These are phyloP conservation scores for Semicossyphus pulcher DNA, from an alignment of 2,113 vertebrate species.

Conservation along the genomic window DNA sequence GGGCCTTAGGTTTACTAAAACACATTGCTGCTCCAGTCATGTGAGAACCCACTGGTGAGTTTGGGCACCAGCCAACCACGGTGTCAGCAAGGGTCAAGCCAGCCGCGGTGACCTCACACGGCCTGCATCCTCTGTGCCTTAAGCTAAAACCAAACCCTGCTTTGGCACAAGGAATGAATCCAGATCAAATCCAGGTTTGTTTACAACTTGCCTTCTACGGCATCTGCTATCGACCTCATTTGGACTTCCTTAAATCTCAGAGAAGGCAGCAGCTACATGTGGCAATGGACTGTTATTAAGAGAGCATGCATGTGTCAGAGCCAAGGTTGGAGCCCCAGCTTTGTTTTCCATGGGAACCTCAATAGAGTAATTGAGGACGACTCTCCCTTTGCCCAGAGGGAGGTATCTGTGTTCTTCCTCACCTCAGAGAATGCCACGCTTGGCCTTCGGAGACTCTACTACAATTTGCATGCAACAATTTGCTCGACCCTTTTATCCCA, in stretches of 20 bases:
- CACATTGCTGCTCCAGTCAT: conserved; percentile 31
- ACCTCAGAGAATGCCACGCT: conserved; percentile 45
- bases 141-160: background rate
- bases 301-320: conserved; percentile 8
- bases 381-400: conserved; percentile 36
- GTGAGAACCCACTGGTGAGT: conserved; percentile 42
- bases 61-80: conserved; percentile 18
- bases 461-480: conserved; percentile 54
- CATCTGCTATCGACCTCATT: background rate
- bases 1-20: conserved; percentile 31
- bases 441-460: conserved; percentile 49
- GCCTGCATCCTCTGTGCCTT: conserved; percentile 7
- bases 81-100: conserved; percentile 44
- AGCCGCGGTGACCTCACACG: conserved; percentile 30
- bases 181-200: conserved; percentile 31
- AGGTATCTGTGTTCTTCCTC: conserved; percentile 54
- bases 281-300: conserved; percentile 10
- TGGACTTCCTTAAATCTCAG: background rate
- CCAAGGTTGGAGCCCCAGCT: background rate
- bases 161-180: conserved; percentile 13
- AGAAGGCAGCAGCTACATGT: background rate
- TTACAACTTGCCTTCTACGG: background rate
- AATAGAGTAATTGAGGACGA: conserved; percentile 28
- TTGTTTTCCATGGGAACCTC: conserved; percentile 30
- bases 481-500: conserved; percentile 48